Conservation (phyloP, 1,140 invertebrate genomes). For the Aphaenogaster rudis region DNA sequence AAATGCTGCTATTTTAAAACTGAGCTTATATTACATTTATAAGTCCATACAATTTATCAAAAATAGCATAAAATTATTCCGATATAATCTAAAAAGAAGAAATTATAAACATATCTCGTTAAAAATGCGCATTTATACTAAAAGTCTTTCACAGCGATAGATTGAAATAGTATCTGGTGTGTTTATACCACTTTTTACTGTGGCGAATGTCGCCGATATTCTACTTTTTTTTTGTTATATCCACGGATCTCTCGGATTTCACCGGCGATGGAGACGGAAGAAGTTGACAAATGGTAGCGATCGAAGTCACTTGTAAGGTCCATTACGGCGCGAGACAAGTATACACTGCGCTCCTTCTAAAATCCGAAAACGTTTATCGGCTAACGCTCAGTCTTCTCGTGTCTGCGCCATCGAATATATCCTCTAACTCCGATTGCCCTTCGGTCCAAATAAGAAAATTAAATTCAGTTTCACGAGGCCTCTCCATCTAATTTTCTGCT, state of each 20-base stretch:
- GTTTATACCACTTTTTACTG: constrained; percentile 30
- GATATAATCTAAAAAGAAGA: neutral
- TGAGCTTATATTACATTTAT: neutral
- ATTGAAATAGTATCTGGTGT: constrained; percentile 50
- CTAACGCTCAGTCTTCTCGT: constrained; percentile 63
- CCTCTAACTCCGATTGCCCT: constrained; percentile 21
- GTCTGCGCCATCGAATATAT: constrained; percentile 58
- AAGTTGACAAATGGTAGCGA: constrained; percentile 65
- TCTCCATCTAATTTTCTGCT: constrained; percentile 38
- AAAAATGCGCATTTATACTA: neutral
- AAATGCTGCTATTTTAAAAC: neutral
- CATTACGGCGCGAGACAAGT: constrained; percentile 61
- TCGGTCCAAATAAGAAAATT: constrained; percentile 48
- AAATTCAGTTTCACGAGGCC: constrained; percentile 32
- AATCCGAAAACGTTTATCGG: constrained; percentile 68
- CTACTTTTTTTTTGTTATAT: constrained; percentile 23
- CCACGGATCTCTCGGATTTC: constrained; percentile 47
- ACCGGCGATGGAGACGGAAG: constrained; percentile 33
- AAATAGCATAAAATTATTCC: neutral
- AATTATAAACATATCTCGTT: no score
- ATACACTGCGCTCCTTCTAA: constrained; percentile 53
- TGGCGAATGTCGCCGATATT: constrained; percentile 43
- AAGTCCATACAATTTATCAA: neutral
- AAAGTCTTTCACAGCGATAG: neutral
- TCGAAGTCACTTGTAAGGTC: constrained; percentile 64